Conservation (phyloP, 1,140 invertebrate species). For the Protaetia brevitarsis region DNA sequence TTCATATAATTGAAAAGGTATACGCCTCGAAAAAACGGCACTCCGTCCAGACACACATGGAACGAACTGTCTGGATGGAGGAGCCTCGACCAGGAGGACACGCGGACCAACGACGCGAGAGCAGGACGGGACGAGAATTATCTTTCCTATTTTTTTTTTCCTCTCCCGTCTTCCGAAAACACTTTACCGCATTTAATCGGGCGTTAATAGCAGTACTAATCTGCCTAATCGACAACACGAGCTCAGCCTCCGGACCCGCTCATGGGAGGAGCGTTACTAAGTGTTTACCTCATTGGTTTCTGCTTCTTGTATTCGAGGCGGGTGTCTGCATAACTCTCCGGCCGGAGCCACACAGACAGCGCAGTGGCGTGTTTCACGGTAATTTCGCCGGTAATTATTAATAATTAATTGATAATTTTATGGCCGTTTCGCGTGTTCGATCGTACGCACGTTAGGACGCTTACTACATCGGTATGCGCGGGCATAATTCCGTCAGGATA, state of each 20-base stretch:
- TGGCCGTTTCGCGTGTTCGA: background rate
- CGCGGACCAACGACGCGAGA: background rate
- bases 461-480: background rate
- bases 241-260: constrained; percentile 6
- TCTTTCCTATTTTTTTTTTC: constrained; percentile 15
- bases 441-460: background rate
- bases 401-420: constrained; percentile 18
- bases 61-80: background rate
- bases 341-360: background rate
- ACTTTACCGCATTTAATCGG: constrained; percentile 31
- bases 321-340: constrained; percentile 22
- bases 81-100: background rate
- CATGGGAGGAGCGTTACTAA: constrained; percentile 33
- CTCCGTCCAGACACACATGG: background rate
- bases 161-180: constrained; percentile 4
- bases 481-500: background rate
- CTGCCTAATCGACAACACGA: constrained; percentile 17
- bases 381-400: constrained; percentile 1
- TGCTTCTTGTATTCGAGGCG: constrained; percentile 32
- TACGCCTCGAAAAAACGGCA: too few species aligned
- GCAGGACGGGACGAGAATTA: background rate
- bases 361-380: constrained; percentile 12
- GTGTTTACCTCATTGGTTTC: constrained; percentile 37
- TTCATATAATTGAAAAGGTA: too few species aligned
- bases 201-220: constrained; percentile 24